Percentiles rank a stretch among this genome's conserved stretches.
Conservation (phyloP, 2,888 invertebrate species). For the Hipparchia semele region DNA sequence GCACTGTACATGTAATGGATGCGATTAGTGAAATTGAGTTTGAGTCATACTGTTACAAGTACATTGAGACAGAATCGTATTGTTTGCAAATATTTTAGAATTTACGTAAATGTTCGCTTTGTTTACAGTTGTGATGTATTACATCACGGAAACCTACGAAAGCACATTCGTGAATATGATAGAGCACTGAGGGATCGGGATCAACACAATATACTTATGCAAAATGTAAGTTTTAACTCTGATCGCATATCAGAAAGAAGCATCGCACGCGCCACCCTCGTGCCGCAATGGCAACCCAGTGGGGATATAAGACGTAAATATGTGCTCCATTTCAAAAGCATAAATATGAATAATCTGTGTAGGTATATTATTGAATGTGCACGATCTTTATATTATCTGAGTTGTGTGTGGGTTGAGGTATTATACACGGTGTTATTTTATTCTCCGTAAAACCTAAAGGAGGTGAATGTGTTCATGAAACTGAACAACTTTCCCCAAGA, state of each 20-base stretch:
- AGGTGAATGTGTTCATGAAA: too few relatives aligned
- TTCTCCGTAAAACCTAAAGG: too few relatives aligned
- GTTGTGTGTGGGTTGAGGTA: too few relatives aligned
- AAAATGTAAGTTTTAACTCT: constrained; percentile 19
- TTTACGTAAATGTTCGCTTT: constrained; percentile 25
- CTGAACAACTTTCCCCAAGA: too few relatives aligned
- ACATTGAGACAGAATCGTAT: constrained; percentile 28
- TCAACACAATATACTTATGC: constrained; percentile 26
- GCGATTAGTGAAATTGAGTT: not conserved
- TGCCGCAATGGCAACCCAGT: too few relatives aligned
- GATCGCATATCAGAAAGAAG: not conserved
- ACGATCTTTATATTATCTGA: too few relatives aligned
- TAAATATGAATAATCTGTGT: too few relatives aligned
- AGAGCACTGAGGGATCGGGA: constrained; percentile 6
- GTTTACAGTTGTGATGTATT: constrained; percentile 48
- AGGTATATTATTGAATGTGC: too few relatives aligned
- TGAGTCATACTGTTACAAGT: not conserved
- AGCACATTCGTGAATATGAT: constrained; percentile 14
- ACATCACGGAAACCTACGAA: constrained; percentile 11
- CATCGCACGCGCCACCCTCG: not conserved
- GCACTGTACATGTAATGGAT: not conserved
- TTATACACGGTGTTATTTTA: too few relatives aligned
- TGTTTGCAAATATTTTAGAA: constrained; percentile 47
- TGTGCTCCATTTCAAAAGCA: too few relatives aligned
- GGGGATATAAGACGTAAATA: not conserved